Base-by-base conservation (phyloP, 2,888 invertebrate genomes). In the Temnothorax rugatulus region DNA sequence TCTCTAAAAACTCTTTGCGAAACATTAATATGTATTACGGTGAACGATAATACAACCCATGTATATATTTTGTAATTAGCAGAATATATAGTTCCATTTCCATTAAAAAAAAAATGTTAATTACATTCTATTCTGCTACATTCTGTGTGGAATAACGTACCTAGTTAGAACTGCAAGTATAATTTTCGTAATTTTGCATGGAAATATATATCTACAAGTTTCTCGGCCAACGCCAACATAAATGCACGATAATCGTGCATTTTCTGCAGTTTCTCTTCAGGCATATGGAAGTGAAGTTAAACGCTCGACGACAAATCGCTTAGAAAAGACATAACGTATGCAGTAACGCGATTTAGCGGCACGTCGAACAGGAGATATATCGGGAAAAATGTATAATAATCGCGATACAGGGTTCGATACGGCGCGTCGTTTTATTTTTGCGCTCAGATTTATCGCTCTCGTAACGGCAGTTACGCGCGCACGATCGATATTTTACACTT, bases 401-500 rank as follows among this genome's bases (percentile, higher is more conserved):
- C 61, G 73, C 79, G 47, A 81, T 79, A 59, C 79, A 61, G 34
- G 25, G 18, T 44, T 59, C 71, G 47, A 61, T 79, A 61, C 18
- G 52, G 52, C 52, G 21, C 13, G 21, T 25, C 34, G 47, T 81
- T 73, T 81, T 81, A 81, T 59, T 73, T 61, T 61, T 18, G 38
- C 21, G 7, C 71, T 38, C 38, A 71, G 59, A 81, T 81, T 81
- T 81, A 81, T 81, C 50, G 57, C 34, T 29, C 54, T 71, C 57
- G 59, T 50, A 73, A 61, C 59, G 41, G 57, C 44, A 68, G 81
- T 84, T 84, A 88, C 34, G 74, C 82, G 84, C 81, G 63, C n/a
- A 64, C 82, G 84, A 86, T 84, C 84, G 73, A 61, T 57, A 79
- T 61, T 69, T 82, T 89, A 87, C 87, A 82, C 77, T 84, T 86